phyloP scores from a whole-genome alignment of 2,113 vertebrate species.

The Gymnarchus niloticus region DNA sequence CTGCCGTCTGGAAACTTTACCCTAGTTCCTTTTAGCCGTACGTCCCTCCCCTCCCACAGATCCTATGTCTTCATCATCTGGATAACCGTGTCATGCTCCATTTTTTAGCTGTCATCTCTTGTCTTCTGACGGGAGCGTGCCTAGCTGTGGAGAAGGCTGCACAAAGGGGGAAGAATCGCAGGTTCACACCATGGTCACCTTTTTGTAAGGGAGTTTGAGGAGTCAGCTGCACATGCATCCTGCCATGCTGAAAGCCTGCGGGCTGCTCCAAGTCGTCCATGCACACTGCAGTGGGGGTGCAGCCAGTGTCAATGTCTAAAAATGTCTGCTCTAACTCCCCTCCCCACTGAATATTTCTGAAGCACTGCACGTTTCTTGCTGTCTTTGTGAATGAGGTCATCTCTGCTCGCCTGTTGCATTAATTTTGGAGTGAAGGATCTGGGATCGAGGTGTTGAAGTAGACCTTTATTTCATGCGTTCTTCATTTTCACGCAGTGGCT shows the following conservation, averaged over 20 bases:
- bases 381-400: constrained; percentile 29
- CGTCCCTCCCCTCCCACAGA: neutral
- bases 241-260: no score
- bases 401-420: constrained; percentile 2
- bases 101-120: constrained; percentile 1
- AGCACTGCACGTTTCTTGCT: neutral
- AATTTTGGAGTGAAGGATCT: neutral
- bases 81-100: neutral
- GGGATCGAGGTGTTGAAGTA: no score
- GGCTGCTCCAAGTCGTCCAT: neutral
- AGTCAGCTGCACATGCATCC: neutral
- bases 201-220: neutral
- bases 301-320: neutral
- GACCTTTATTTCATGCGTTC: neutral
- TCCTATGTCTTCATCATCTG: neutral
- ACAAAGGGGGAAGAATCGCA: neutral
- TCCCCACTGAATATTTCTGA: neutral
- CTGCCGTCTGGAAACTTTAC: neutral
- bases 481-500: neutral
- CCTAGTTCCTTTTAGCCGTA: neutral
- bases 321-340: constrained; percentile 1
- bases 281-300: neutral
- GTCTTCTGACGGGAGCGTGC: neutral
- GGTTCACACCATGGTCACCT: constrained; percentile 5
- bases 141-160: neutral